phyloP scores from a whole-genome alignment of 1,140 invertebrate species.

The Leptopilina clavipes region DNA sequence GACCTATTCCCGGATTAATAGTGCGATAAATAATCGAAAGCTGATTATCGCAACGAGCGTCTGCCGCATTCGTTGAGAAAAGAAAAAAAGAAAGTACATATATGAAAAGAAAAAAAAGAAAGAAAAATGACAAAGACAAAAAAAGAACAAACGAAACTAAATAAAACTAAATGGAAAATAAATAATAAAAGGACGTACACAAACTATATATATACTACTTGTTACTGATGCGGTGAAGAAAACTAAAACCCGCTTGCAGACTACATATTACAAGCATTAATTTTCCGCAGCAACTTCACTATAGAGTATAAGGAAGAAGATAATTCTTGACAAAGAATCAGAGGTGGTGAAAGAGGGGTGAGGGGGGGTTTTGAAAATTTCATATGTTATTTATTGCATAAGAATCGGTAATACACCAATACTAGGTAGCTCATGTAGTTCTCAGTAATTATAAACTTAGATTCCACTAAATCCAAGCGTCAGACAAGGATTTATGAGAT shows the following conservation, averaged over 20 bases:
- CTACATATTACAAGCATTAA: slow-evolving; percentile 73
- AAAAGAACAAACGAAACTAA: slow-evolving; percentile 41
- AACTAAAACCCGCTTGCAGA: too few relatives aligned
- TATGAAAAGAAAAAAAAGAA: slow-evolving; percentile 50
- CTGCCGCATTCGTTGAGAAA: slow-evolving; percentile 35
- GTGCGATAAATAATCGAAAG: slow-evolving; percentile 73
- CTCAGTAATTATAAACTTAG: slow-evolving; percentile 72
- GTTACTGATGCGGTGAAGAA: too few relatives aligned
- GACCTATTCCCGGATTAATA: slow-evolving; percentile 70
- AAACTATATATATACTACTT: slow-evolving; percentile 64
- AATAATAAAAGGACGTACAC: slow-evolving; percentile 55
- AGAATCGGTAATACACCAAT: slow-evolving; percentile 65
- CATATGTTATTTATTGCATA: slow-evolving; percentile 47
- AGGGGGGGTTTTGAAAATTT: too few relatives aligned
- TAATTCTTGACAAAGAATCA: slow-evolving; percentile 54
- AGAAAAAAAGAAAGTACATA: slow-evolving; percentile 47
- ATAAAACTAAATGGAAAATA: slow-evolving; percentile 41
- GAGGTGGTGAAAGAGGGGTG: slow-evolving; percentile 61
- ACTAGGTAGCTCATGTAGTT: slow-evolving; percentile 55
- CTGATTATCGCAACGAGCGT: slow-evolving; percentile 65
- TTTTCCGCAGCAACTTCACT: slow-evolving; percentile 51
- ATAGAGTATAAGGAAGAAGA: too few relatives aligned
- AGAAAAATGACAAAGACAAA: slow-evolving; percentile 49
- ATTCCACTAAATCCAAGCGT: slow-evolving; percentile 64
- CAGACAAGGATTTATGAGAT: slow-evolving; percentile 67